Conservation (phyloP, 2,113 vertebrate species). For the Thunnus thynnus region DNA sequence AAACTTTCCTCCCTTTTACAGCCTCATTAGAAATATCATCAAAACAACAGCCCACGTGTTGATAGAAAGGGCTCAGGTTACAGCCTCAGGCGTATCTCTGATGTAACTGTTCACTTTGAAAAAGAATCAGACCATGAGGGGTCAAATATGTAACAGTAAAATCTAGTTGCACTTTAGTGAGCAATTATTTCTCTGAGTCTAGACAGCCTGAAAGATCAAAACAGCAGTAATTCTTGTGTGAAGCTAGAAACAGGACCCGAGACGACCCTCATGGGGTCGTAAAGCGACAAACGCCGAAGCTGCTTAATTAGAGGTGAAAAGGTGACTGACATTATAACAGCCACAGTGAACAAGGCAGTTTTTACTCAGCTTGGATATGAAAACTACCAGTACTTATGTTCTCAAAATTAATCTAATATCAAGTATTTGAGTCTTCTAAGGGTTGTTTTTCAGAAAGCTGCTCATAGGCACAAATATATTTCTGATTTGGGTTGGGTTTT, state of each 20-base stretch:
- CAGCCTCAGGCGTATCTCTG: conserved; percentile 6
- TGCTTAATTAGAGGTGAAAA: background rate
- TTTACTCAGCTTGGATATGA: background rate
- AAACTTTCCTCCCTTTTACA: conserved; percentile 36
- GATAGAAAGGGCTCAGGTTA: background rate
- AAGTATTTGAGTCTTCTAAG: background rate
- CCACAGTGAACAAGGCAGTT: background rate
- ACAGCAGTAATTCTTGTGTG: background rate
- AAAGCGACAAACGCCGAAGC: conserved; percentile 13
- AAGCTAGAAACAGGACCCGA: conserved; percentile 6
- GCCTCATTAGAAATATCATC: conserved; percentile 35
- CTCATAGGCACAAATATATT: background rate
- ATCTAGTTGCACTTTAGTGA: background rate
- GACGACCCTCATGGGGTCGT: background rate
- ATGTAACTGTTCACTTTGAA: conserved; percentile 7
- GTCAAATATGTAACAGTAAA: background rate
- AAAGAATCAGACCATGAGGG: background rate
- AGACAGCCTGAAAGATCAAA: background rate
- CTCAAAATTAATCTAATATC: background rate
- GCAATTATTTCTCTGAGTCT: background rate
- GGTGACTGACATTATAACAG: background rate
- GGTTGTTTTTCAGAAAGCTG: background rate
- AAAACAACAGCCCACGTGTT: conserved; percentile 27
- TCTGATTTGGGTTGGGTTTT: background rate
- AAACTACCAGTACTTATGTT: background rate